Percentiles rank a stretch among this genome's conserved stretches.
phyloP scores from a whole-genome alignment of 2,797 vertebrate species.

The Microtus obscurus region DNA sequence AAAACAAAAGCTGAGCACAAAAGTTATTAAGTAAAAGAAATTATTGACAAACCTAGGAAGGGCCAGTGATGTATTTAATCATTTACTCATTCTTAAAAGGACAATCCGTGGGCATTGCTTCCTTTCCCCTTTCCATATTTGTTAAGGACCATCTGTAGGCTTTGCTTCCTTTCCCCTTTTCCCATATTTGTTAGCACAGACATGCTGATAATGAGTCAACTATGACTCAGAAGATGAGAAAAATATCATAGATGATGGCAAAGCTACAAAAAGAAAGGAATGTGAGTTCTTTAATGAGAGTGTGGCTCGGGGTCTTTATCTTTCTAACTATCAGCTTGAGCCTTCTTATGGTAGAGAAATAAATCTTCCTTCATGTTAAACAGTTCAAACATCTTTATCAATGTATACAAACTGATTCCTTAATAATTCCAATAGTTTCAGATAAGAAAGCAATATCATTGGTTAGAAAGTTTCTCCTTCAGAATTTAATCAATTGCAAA shows the following conservation, averaged over 20 bases:
- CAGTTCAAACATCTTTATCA: neutral
- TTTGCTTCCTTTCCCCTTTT: neutral
- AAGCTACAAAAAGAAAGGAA: neutral
- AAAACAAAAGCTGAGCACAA: neutral
- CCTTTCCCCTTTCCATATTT: neutral
- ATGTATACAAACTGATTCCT: neutral
- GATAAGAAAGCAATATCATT: neutral
- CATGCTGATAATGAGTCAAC: neutral
- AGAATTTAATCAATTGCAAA: slow-evolving; percentile 38
- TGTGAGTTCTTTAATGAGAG: neutral
- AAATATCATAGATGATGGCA: neutral
- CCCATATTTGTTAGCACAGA: slow-evolving; percentile 8
- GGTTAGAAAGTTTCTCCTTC: neutral
- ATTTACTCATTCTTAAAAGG: neutral
- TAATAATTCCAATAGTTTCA: slow-evolving; percentile 33
- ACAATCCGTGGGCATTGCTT: neutral
- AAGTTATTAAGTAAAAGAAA: slow-evolving; percentile 26
- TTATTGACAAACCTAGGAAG: neutral
- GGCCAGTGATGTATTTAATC: neutral
- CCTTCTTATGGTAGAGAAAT: slow-evolving; percentile 29
- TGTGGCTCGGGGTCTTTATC: neutral
- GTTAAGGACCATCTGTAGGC: neutral
- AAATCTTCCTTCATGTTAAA: slow-evolving; percentile 32
- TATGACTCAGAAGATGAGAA: slow-evolving; percentile 25
- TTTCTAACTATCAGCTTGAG: slow-evolving; percentile 12